Evolutionary conservation across 2,797 vertebrate species (phyloP).

Genomic region (Esox lucius): DNA sequence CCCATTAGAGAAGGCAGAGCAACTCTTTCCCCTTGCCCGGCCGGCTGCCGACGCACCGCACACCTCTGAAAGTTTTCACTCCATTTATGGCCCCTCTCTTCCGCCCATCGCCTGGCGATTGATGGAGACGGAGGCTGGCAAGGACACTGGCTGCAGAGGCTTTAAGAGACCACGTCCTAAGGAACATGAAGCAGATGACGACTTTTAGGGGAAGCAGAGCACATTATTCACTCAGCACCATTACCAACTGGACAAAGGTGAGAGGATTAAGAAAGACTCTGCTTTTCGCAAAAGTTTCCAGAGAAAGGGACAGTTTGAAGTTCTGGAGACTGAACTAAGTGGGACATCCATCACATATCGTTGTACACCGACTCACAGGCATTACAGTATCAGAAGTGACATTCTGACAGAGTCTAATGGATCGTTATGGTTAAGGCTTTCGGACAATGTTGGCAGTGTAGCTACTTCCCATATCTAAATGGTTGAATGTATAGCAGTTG

Average conservation of each 20-base stretch:
- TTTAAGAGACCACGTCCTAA: constrained; percentile 46
- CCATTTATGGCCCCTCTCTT: constrained; percentile 60
- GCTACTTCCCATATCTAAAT: neutral
- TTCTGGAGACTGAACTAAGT: constrained; percentile 24
- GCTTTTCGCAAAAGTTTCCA: constrained; percentile 32
- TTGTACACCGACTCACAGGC: constrained; percentile 34
- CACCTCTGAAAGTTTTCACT: constrained; percentile 60
- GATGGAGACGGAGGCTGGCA: constrained; percentile 51
- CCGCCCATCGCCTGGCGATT: constrained; percentile 24
- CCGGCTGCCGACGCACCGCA: constrained; percentile 6
- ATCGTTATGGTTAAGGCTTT: constrained; percentile 37
- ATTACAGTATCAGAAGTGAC: constrained; percentile 47
- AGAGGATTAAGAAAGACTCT: constrained; percentile 51
- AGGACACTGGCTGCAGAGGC: constrained; percentile 50
- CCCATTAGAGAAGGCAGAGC: constrained; percentile 43
- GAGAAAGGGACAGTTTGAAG: constrained; percentile 32
- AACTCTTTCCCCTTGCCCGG: constrained; percentile 10
- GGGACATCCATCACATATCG: constrained; percentile 38
- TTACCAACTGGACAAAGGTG: constrained; percentile 51
- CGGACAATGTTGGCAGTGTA: constrained; percentile 13
- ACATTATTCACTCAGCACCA: constrained; percentile 57
- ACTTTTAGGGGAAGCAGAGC: constrained; percentile 45
- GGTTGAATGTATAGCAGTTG: neutral
- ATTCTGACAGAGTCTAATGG: constrained; percentile 42
- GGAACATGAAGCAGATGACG: constrained; percentile 43